Percentiles rank a stretch among this genome's conserved stretches.
These are phyloP conservation scores for Xylota segnis DNA, from an alignment of 2,888 invertebrate species.

Conservation along the genomic window DNA sequence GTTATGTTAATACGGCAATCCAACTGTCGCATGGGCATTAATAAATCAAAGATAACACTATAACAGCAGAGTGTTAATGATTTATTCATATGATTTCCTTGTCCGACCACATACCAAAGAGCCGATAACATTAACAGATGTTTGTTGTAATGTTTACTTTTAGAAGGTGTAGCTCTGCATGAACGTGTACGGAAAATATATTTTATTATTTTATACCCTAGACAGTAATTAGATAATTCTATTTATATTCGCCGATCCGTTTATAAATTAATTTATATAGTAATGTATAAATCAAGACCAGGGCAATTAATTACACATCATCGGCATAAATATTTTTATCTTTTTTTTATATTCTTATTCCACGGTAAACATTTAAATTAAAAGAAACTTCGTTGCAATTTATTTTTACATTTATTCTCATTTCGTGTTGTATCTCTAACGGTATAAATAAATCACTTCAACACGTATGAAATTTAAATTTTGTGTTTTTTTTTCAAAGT, in stretches of 20 bases:
- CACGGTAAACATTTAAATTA: neutral
- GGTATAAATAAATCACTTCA: conserved; percentile 13
- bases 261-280: conserved; percentile 5
- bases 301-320: neutral
- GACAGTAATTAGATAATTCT: conserved; percentile 13
- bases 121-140: conserved; percentile 34
- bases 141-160: conserved; percentile 6
- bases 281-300: neutral
- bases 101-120: neutral
- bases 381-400: neutral
- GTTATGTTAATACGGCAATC: conserved; percentile 24
- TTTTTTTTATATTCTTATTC: neutral
- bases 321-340: neutral
- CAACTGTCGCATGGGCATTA: conserved; percentile 43
- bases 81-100: conserved; percentile 42
- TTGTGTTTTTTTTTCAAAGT: neutral
- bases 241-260: neutral
- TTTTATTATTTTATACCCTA: conserved; percentile 14
- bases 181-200: neutral
- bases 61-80: conserved; percentile 25
- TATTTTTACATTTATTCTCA: conserved; percentile 13
- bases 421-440: conserved; percentile 6
- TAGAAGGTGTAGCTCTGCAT: neutral
- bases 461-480: neutral
- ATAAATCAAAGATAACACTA: conserved; percentile 53